phyloP scores from a whole-genome alignment of 2,113 vertebrate genomes.

The Pygoscelis adeliae region DNA sequence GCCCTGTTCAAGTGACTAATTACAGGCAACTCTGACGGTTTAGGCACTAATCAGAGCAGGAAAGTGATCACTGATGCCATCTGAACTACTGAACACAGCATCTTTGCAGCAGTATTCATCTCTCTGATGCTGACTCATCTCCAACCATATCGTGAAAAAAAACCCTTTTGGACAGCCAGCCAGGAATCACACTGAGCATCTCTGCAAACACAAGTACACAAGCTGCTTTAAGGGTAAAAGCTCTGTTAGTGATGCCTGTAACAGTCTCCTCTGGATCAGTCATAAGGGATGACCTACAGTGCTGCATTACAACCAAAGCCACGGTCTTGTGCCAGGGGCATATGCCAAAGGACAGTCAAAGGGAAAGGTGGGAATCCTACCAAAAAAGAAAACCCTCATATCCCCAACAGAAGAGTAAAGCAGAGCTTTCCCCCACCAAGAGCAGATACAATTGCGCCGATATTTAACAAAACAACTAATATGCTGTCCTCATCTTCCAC shows the following conservation, averaged over 20 bases:
- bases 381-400: background rate
- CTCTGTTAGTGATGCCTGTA: background rate
- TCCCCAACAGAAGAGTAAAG: background rate
- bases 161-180: background rate
- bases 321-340: background rate
- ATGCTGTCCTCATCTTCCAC: background rate
- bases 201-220: background rate
- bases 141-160: background rate
- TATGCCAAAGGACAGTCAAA: background rate
- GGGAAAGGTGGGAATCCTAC: background rate
- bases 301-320: background rate
- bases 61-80: background rate
- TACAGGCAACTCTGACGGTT: background rate
- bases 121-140: conserved; percentile 6
- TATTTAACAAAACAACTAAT: background rate
- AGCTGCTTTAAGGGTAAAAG: background rate
- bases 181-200: background rate
- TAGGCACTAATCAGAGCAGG: background rate
- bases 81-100: background rate
- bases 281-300: background rate
- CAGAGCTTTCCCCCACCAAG: background rate
- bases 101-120: background rate
- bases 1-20: background rate
- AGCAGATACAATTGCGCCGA: background rate
- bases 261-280: background rate